Conservation (phyloP, 2,113 vertebrate species). For the Rhinolophus sinicus region DNA sequence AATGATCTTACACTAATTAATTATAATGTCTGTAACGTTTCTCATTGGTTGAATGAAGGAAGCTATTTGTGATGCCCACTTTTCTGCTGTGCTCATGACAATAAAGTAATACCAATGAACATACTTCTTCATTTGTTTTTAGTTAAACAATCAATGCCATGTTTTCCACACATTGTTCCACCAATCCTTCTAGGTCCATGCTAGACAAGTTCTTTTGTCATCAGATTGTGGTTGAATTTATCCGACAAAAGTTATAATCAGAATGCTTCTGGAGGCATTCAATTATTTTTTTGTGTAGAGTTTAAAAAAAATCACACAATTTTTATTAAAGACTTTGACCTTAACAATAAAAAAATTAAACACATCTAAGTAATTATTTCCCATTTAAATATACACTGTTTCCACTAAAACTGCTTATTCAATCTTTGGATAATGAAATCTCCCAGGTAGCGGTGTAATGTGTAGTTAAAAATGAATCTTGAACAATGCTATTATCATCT, state of each 20-base stretch:
- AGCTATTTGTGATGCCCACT: background rate
- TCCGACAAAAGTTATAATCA: background rate
- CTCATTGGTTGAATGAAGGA: background rate
- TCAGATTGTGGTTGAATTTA: background rate
- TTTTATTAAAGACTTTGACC: constrained; percentile 51
- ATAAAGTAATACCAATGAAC: background rate
- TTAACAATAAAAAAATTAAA: constrained; percentile 34
- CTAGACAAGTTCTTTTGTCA: background rate
- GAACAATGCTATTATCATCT: constrained; percentile 37
- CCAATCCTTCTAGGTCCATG: background rate
- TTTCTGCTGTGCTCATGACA: background rate
- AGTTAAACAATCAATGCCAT: background rate
- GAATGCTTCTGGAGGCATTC: background rate
- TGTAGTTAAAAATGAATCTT: constrained; percentile 40
- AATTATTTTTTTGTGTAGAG: background rate
- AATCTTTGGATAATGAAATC: constrained; percentile 45
- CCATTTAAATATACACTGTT: constrained; percentile 16
- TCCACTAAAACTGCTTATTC: constrained; percentile 26
- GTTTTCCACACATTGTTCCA: background rate
- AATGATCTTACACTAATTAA: background rate
- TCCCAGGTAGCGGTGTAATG: background rate
- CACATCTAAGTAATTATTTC: constrained; percentile 29
- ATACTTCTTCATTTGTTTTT: background rate
- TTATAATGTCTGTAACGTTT: background rate
- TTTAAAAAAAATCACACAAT: constrained; percentile 31